phyloP scores from a whole-genome alignment of 2,888 invertebrate genomes.

The Synergus gifuensis region DNA sequence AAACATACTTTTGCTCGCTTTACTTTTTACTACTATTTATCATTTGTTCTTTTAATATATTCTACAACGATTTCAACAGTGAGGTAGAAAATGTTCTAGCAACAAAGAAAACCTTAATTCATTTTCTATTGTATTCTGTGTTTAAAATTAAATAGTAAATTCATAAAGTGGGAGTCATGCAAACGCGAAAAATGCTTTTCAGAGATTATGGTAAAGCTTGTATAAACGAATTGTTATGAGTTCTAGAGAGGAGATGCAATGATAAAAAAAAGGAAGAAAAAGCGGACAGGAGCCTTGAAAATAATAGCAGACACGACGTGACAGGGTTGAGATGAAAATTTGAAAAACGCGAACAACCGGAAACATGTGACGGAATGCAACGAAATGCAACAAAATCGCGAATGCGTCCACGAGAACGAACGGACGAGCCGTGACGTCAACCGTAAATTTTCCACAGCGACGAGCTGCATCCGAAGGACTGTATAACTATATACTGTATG shows the following conservation, averaged over 20 bases:
- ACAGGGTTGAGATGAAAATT: slow-evolving; percentile 40
- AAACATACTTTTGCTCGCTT: background rate
- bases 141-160: background rate
- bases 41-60: background rate
- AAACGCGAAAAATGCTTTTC: background rate
- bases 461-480: slow-evolving; percentile 39
- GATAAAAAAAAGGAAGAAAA: slow-evolving; percentile 8
- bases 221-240: background rate
- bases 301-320: slow-evolving; percentile 33
- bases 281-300: slow-evolving; percentile 22
- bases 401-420: slow-evolving; percentile 48
- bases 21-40: background rate
- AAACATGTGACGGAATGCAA: slow-evolving; percentile 47
- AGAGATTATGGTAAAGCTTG: background rate
- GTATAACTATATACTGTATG: background rate
- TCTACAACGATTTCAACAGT: no score
- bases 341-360: slow-evolving; percentile 44
- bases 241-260: background rate
- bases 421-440: slow-evolving; percentile 46
- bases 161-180: background rate
- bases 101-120: no score
- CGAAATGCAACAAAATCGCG: slow-evolving; percentile 50
- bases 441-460: slow-evolving; percentile 56
- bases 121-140: background rate
- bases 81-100: no score